A percentile compares a stretch with the other conserved stretches of the same genome.
These are phyloP conservation scores for Cyrtonyx montezumae DNA, from an alignment of 2,113 vertebrate species.

Conservation along the genomic window DNA sequence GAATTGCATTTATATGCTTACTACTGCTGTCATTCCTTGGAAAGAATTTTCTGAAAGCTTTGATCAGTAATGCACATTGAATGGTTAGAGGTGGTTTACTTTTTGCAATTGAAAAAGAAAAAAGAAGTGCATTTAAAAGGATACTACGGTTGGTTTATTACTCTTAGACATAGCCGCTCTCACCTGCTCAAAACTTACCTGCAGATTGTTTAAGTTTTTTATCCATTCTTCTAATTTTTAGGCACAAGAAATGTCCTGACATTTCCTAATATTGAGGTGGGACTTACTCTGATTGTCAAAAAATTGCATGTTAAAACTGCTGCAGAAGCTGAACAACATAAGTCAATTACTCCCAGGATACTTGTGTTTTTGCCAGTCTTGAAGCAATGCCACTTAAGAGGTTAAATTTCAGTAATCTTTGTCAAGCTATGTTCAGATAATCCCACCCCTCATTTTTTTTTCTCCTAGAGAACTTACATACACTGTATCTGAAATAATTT, in stretches of 20 bases:
- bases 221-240: not conserved
- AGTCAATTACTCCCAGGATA: not conserved
- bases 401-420: not conserved
- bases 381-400: not conserved
- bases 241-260: not conserved
- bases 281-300: not conserved
- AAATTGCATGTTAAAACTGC: not conserved
- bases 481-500: not conserved
- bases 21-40: not conserved
- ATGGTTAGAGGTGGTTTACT: not conserved
- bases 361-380: not conserved
- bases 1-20: not conserved
- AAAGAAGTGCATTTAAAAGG: not conserved
- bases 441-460: not conserved
- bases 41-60: not conserved
- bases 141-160: not conserved
- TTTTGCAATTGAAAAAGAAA: not conserved
- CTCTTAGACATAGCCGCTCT: not conserved
- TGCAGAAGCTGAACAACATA: not conserved
- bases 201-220: not conserved
- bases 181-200: not conserved
- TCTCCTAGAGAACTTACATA: not conserved
- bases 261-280: not conserved
- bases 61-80: not conserved
- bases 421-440: not conserved